Conservation (phyloP, 2,113 vertebrate species). For the Corythornis cristatus region DNA sequence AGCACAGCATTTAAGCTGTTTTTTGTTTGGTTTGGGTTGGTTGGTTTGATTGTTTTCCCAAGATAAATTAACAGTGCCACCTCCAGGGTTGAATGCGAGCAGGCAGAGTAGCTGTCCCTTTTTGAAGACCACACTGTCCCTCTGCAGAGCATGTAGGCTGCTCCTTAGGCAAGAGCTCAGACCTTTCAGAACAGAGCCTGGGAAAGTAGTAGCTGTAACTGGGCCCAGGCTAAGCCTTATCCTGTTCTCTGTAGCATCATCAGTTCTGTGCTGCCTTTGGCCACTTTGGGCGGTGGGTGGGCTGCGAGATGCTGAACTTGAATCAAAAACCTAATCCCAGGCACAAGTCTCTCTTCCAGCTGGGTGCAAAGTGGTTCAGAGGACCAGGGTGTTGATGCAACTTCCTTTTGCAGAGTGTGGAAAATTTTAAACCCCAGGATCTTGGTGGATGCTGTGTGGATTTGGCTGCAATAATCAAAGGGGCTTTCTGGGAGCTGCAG, state of each 20-base stretch:
- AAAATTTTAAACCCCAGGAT: neutral
- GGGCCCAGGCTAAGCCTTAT: neutral
- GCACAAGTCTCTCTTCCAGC: neutral
- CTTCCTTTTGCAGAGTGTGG: neutral
- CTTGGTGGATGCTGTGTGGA: neutral
- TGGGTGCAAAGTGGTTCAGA: conserved; percentile 21
- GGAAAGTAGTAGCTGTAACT: neutral
- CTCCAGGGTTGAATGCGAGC: neutral
- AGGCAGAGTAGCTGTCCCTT: neutral
- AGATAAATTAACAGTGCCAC: neutral
- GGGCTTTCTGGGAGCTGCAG: neutral
- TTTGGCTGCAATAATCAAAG: neutral
- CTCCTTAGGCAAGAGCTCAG: neutral
- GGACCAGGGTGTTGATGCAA: neutral
- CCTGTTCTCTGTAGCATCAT: neutral
- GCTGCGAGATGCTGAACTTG: neutral
- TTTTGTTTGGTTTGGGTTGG: neutral
- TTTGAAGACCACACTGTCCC: neutral
- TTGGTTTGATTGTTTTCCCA: neutral
- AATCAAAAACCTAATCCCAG: neutral
- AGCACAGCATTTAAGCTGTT: neutral
- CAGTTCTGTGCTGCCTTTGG: neutral
- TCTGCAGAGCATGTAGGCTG: fast-evolving
- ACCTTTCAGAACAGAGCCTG: neutral
- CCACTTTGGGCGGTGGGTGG: fast-evolving